Percentiles rank a stretch among this genome's conserved stretches.
Conservation (phyloP, 2,113 vertebrate species). For the Chrysemys picta region DNA sequence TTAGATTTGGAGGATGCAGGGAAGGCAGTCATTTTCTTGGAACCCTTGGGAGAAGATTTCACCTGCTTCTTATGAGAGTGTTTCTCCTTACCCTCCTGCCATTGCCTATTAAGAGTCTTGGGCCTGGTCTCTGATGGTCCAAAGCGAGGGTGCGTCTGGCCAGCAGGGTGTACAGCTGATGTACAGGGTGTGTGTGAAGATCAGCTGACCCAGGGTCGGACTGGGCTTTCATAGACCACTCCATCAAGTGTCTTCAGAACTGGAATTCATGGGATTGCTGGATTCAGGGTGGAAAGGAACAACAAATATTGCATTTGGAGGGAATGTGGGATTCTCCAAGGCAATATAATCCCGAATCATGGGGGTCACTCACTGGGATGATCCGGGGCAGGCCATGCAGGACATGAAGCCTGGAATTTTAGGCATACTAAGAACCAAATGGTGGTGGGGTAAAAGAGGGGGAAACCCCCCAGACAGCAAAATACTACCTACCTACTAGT, state of each 20-base stretch:
- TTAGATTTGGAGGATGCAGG: not conserved
- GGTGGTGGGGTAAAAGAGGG: not conserved
- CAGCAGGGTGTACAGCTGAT: not conserved
- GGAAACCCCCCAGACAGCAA: not conserved
- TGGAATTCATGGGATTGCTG: not conserved
- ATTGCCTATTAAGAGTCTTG: not conserved
- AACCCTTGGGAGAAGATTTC: not conserved
- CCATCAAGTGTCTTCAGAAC: not conserved
- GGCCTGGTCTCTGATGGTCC: not conserved
- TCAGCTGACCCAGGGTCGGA: not conserved
- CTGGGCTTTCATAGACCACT: not conserved
- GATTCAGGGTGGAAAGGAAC: not conserved
- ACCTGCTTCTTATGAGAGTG: not conserved
- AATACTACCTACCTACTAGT: not conserved
- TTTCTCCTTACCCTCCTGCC: not conserved
- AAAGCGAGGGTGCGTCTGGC: not conserved
- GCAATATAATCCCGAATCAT: not conserved
- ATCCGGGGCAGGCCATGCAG: not conserved
- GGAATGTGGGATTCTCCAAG: not conserved
- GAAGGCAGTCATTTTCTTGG: not conserved
- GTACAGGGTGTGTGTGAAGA: not conserved
- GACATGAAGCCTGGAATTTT: not conserved
- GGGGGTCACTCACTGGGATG: not conserved
- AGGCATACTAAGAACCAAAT: not conserved
- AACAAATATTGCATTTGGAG: not conserved